These are phyloP conservation scores for Volucella bombylans DNA, from an alignment of 2,888 invertebrate genomes.

Conservation along the genomic window DNA sequence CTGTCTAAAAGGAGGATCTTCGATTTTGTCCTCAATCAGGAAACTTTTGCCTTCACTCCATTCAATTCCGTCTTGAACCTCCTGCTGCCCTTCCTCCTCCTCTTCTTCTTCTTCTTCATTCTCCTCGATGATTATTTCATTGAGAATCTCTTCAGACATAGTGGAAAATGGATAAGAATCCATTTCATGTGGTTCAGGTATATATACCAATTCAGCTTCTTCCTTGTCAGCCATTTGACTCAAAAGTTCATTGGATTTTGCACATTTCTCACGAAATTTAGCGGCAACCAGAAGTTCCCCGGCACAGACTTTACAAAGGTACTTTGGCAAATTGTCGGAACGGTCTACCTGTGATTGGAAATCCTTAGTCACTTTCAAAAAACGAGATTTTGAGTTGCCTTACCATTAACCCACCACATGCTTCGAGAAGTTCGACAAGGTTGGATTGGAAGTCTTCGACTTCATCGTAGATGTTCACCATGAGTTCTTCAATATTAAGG, in stretches of 20 bases:
- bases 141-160: conserved; percentile 42
- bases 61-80: not conserved
- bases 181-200: not conserved
- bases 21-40: not conserved
- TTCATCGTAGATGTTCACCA: conserved; percentile 79
- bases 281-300: conserved; percentile 79
- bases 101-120: conserved; percentile 1
- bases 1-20: not conserved
- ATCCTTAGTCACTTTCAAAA: too few species aligned
- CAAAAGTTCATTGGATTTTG: conserved; percentile 76
- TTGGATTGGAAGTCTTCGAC: conserved; percentile 79
- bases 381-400: not conserved
- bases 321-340: conserved; percentile 78
- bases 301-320: conserved; percentile 80
- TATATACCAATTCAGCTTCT: not conserved
- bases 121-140: conserved; percentile 61
- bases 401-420: conserved; percentile 78
- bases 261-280: conserved; percentile 80
- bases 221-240: conserved; percentile 6
- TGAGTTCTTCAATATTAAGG: conserved; percentile 77
- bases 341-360: conserved; percentile 76
- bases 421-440: conserved; percentile 77
- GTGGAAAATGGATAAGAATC: conserved; percentile 1
- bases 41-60: conserved; percentile 3
- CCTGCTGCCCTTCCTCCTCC: not conserved